Conservation (phyloP, 2,113 vertebrate species). For the Physeter macrocephalus region DNA sequence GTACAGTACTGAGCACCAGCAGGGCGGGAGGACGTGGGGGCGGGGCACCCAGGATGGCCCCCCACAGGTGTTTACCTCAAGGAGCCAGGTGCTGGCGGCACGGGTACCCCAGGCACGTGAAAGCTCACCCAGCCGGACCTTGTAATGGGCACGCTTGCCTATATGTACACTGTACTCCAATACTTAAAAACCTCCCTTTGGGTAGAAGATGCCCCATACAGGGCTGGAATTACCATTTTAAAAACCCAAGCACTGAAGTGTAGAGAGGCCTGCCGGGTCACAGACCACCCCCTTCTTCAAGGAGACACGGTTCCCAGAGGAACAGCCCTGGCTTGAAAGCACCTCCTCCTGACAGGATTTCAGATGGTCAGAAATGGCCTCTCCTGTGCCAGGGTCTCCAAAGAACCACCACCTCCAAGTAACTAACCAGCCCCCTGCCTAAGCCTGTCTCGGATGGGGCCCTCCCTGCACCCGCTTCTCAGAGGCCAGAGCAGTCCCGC, state of each 20-base stretch:
- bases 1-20: not conserved
- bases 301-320: not conserved
- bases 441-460: not conserved
- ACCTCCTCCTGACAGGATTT: not conserved
- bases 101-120: not conserved
- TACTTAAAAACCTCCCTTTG: not conserved
- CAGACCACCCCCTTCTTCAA: not conserved
- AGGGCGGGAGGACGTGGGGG: not conserved
- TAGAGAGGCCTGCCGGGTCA: not conserved
- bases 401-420: not conserved
- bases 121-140: not conserved
- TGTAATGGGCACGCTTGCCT: not conserved
- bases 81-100: not conserved
- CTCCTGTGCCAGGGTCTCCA: not conserved
- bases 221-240: not conserved
- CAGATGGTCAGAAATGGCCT: not conserved
- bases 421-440: rapidly evolving
- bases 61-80: not conserved
- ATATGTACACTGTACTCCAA: not conserved
- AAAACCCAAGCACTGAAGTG: not conserved
- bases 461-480: not conserved
- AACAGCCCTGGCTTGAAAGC: not conserved
- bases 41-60: not conserved
- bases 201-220: not conserved
- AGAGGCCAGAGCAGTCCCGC: not conserved